Conservation (phyloP, 2,797 vertebrate genomes). For the Rousettus madagascariensis region DNA sequence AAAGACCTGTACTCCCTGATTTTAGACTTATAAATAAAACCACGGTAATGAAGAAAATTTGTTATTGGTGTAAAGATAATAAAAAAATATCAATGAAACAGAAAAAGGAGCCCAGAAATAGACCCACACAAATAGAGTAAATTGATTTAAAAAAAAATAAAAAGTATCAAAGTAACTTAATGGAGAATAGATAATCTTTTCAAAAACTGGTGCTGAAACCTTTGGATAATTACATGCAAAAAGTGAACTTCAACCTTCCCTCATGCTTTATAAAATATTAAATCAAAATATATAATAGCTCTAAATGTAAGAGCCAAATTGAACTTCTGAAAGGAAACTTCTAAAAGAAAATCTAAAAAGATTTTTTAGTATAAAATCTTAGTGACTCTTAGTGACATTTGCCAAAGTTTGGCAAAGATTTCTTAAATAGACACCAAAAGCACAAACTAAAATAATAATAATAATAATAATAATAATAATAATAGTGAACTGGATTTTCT, state of each 20-base stretch:
- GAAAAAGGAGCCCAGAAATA: background rate
- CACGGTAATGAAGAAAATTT: background rate
- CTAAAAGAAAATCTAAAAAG: background rate
- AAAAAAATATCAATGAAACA: background rate
- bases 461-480: background rate
- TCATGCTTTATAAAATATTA: background rate
- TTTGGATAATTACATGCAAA: background rate
- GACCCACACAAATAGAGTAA: background rate
- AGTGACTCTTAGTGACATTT: background rate
- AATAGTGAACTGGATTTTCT: background rate
- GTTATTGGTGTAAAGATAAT: background rate
- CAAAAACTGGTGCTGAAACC: background rate
- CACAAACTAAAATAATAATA: background rate
- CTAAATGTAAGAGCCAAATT: background rate
- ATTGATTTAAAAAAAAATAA: background rate
- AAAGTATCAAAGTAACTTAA: background rate
- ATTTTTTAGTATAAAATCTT: background rate
- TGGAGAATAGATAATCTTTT: background rate
- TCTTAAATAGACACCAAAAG: background rate
- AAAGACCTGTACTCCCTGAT: background rate
- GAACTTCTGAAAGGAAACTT: background rate
- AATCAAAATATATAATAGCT: background rate
- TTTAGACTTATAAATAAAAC: background rate
- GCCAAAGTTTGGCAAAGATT: background rate
- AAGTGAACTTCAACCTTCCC: background rate